Percentiles rank a stretch among this genome's conserved stretches.
phyloP scores from a whole-genome alignment of 92 coral and sea anemone genomes.

The Bergia puertoricense region DNA sequence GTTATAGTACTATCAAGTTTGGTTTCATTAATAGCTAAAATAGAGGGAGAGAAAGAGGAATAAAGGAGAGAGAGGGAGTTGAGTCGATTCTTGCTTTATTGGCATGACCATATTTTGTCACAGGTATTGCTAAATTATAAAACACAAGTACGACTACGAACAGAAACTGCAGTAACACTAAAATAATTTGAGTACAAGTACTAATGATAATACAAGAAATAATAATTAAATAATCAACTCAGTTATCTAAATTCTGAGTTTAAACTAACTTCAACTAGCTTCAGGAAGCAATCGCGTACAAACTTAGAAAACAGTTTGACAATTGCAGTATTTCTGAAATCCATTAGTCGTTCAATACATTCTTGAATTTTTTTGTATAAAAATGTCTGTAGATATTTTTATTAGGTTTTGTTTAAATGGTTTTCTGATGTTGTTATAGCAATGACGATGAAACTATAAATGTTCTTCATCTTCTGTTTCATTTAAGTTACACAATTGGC shows the following conservation, averaged over 20 bases:
- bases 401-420: background rate
- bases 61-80: background rate
- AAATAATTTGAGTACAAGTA: background rate
- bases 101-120: background rate
- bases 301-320: slow-evolving; percentile 6
- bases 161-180: background rate
- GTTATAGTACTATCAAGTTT: too few species aligned
- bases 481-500: slow-evolving; percentile 7
- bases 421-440: slow-evolving; percentile 7
- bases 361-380: background rate
- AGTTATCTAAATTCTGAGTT: too few species aligned
- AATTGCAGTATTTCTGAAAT: background rate
- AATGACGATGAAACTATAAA: slow-evolving; percentile 3
- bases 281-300: background rate
- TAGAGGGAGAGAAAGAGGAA: background rate
- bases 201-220: background rate
- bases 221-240: slow-evolving; percentile 4
- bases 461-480: background rate
- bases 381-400: background rate
- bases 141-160: background rate
- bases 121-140: slow-evolving; percentile 1
- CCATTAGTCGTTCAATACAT: background rate
- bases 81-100: background rate
- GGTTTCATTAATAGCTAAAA: background rate
- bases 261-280: background rate